Conservation (phyloP, 1,140 invertebrate species). For the Steinernema feltiae region DNA sequence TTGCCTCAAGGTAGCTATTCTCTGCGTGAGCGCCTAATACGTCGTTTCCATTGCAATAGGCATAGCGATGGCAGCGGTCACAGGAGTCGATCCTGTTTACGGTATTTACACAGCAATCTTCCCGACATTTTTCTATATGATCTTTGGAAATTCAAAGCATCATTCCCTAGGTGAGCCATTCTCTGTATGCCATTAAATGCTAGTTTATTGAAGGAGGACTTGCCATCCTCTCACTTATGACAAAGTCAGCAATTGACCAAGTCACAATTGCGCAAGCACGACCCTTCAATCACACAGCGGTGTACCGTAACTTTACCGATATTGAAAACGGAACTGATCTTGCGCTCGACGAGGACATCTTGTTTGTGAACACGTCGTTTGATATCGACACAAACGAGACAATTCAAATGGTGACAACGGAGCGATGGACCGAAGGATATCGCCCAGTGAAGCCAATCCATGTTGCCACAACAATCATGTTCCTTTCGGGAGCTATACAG, state of each 20-base stretch:
- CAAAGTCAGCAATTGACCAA: constrained; percentile 35
- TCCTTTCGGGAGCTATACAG: constrained; percentile 50
- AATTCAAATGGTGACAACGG: constrained; percentile 21
- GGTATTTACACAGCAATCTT: constrained; percentile 56
- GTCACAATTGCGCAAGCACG: constrained; percentile 17
- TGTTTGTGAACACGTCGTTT: constrained; percentile 8
- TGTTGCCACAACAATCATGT: constrained; percentile 51
- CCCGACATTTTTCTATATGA: constrained; percentile 54
- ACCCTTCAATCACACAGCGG: neutral
- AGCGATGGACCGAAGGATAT: constrained; percentile 22
- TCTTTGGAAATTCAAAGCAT: constrained; percentile 55
- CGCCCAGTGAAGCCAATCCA: constrained; percentile 45
- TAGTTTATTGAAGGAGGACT: constrained; percentile 27
- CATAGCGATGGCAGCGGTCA: constrained; percentile 54
- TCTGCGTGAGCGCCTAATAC: too few relatives aligned
- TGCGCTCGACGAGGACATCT: neutral
- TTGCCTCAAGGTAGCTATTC: constrained; percentile 45
- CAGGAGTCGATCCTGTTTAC: constrained; percentile 55
- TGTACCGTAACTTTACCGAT: neutral
- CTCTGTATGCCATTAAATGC: neutral
- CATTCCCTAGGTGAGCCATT: constrained; percentile 41
- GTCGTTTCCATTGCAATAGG: too few relatives aligned
- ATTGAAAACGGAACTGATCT: constrained; percentile 14
- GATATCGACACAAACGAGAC: neutral
- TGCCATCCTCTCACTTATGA: constrained; percentile 37